Base-by-base conservation (phyloP, 2,888 invertebrate species). In the Iphiclides podalirius region DNA sequence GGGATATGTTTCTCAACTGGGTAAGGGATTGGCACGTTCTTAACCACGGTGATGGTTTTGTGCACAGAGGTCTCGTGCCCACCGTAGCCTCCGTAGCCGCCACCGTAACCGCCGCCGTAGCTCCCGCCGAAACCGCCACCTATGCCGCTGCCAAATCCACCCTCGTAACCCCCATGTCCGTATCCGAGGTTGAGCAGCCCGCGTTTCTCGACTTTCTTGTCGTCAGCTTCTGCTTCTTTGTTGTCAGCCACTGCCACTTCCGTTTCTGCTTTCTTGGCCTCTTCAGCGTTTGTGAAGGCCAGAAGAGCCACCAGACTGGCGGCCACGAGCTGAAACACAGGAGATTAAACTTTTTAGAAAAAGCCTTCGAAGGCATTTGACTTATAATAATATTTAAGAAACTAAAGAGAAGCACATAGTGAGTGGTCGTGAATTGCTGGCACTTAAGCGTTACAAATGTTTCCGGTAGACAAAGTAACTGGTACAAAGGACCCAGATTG, bases 171-270 rank as follows among this genome's bases (percentile, higher is more conserved):
- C 23, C 76, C 73, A 57, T 76, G 73, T 52, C 84, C 85, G 55
- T 87, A 89, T 52, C 90, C 90, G 52, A 91, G 85, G 58, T 90
- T 90, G 55, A 75, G 72, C 49, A 95, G 81, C 47, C 95, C 94
- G 65, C 95, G 91, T 74, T 95, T 95, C 60, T 94, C 93, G 72
- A 93, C 93, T 61, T 93, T 93, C 70, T 94, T 94, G 55, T 93
- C 93, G 45, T 79, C 89, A 48, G 79, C 74, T 40, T 74, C 79
- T 54, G 90, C 83, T 62, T 85, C 88, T 68, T 90, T 88, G 68
- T 84, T 82, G 66, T 91, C 90, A 75, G 81, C 77, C 78, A 82
- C 88, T 78, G 88, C 89, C 85, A 87, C 87, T 86, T 89, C 89
- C 63, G 83, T 88, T 84, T 90, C 90, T 77, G 89, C 80, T 75